Base-by-base conservation (phyloP, 2,797 vertebrate species). In the Hyperoplus lanceolatus region DNA sequence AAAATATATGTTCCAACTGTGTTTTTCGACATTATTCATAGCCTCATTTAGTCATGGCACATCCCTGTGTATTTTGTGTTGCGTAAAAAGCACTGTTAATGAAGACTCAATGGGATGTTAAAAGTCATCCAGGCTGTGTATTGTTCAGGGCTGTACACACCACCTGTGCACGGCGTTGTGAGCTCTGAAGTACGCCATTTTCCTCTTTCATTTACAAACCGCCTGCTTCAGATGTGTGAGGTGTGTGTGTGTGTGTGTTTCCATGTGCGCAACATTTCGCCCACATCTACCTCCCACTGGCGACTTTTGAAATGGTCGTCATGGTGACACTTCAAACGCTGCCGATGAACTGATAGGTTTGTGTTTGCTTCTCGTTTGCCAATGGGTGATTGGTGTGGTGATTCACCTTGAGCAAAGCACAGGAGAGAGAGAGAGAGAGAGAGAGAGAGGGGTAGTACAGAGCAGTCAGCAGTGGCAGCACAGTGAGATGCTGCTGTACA, bases 311-410 rank as follows among this genome's bases (percentile, higher is more conserved):
- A 73, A 89, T 89, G 42, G 96, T 99, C 93, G 75, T 95, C 94
- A 97, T 96, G 95, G 97, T 87, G 95, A 98, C 95, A 51, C 90
- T 86, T 93, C 91, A 94, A 94, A 94, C 95, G 93, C 87, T 92
- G 90, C 82, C 71, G 92, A 92, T 85, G 87, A 82, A 94, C 93
- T 79, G 88, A 93, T 87, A 87, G 93, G 94, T 93, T 84, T 21
- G 87, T 57, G 71, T 88, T 85, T 81, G 70, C 83, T 84, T 84
- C 68, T 77, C 74, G 73, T 53, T 81, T 87, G 82, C 77, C 76
- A 75, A 36, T 5, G 71, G 90, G 67, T 14, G 81, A 84, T 90
- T 89, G 85, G 60, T 58, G 69, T 14, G 73, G 81, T 93, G 90
- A 92, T 87, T 91, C 83, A 89, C 58, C 45, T 18, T 18, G 49